Conservation (phyloP, 2,797 vertebrate genomes). For the Antrozous pallidus region DNA sequence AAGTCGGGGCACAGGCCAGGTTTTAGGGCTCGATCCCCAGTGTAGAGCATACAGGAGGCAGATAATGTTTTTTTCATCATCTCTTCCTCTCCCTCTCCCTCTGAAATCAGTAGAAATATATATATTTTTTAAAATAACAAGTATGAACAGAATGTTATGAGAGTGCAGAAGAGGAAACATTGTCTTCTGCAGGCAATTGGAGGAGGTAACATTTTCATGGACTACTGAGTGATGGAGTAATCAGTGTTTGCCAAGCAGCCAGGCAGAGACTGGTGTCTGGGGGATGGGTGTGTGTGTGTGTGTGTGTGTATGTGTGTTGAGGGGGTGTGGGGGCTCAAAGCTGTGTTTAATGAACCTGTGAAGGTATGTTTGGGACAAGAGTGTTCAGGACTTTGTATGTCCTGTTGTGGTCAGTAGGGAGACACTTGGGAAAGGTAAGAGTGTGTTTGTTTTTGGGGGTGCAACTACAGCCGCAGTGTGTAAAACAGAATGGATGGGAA, state of each 20-base stretch:
- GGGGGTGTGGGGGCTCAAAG: background rate
- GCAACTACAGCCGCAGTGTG: background rate
- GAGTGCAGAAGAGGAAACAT: background rate
- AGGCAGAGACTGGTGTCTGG: background rate
- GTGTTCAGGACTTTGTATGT: background rate
- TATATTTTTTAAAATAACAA: no score
- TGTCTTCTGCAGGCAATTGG: background rate
- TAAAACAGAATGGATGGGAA: background rate
- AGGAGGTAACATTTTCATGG: background rate
- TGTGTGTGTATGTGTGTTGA: background rate
- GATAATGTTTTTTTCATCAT: no score
- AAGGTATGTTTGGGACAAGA: conserved; percentile 13
- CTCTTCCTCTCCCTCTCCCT: no score
- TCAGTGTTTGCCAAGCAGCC: background rate
- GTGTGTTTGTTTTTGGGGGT: no score
- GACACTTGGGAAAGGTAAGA: background rate
- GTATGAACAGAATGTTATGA: background rate
- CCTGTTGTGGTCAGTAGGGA: background rate
- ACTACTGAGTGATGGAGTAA: background rate
- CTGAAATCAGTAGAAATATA: no score
- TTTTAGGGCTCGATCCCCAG: no score
- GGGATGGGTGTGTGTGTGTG: no score
- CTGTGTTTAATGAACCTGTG: background rate
- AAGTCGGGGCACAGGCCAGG: no score
- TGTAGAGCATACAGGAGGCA: no score